A percentile compares a stretch with the other conserved stretches of the same genome.
Evolutionary conservation across 2,113 vertebrate species (phyloP).

Genomic region (Vulpes ferrilata): DNA sequence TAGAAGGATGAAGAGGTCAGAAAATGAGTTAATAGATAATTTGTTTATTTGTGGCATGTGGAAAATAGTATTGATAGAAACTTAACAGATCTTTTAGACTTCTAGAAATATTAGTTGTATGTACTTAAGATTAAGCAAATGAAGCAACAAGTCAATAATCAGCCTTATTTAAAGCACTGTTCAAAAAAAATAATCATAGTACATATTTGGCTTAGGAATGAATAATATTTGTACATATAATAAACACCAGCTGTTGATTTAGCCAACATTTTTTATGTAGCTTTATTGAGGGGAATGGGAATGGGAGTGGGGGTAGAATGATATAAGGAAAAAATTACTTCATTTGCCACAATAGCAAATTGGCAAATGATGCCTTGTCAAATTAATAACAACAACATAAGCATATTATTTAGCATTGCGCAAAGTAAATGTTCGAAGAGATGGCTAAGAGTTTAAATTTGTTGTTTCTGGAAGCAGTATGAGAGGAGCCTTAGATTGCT

Average conservation of each 20-base stretch:
- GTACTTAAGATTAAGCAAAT: conserved; percentile 45
- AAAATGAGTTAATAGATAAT: not conserved
- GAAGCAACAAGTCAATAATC: conserved; percentile 23
- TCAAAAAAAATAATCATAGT: not conserved
- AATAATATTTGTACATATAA: not conserved
- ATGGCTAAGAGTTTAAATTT: conserved; percentile 31
- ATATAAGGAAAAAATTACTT: conserved; percentile 10
- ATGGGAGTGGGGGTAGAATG: not conserved
- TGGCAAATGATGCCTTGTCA: not conserved
- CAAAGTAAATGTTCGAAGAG: conserved; percentile 46
- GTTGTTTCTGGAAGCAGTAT: not conserved
- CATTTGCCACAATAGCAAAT: conserved; percentile 1
- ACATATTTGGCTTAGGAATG: conserved; percentile 16
- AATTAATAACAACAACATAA: not conserved
- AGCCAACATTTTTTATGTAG: not conserved
- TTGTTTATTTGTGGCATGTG: not conserved
- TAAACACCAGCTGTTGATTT: not conserved
- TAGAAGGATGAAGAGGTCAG: not conserved
- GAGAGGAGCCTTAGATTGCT: not conserved
- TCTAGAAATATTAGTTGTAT: conserved; percentile 1
- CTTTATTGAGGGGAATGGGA: not conserved
- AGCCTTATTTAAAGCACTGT: conserved; percentile 23
- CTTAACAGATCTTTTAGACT: not conserved
- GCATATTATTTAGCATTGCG: not conserved
- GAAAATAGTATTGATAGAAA: not conserved